Evolutionary conservation across 2,888 invertebrate genomes (phyloP), one percentile per base, ranked within the genome.

Genomic region (Chymomyza procnemis): DNA sequence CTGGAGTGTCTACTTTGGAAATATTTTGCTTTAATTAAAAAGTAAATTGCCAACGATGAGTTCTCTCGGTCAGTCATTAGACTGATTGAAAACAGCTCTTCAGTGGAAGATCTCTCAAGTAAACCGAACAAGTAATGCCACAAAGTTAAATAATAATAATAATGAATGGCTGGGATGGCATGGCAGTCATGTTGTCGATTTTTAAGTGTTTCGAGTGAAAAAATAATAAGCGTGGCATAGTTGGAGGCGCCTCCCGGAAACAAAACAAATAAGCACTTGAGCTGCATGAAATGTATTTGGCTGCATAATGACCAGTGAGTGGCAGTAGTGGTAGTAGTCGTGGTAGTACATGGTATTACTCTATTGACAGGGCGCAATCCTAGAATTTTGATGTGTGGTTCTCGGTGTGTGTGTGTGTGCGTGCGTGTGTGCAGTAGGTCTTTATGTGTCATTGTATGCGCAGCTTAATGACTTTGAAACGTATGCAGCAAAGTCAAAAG

Each of bases 21-120:
- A 52, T 83, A 84, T 83, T 83, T 83, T 83, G 84, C 71, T 83
- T 83, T 85, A 83, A 83, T 83, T 83, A 83, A 83, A 85, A 83
- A 78, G 73, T 79, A 83, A 85, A 81, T 85, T 76, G 74, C 58
- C 57, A 74, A 61, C 65, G 57, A 69, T 46, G n/a, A 1, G 2
- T 26, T 22, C 22, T 22, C 26, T 14, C n/a, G 50, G 8, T 61
- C 70, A 77, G 79, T 83, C 82, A 83, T 85, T 83, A 83, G 76
- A 67, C 76, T 83, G 81, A 85, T 83, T 83, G 79, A 84, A 83
- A 83, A 75, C 26, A 65, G 67, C 63, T 26, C 26, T 61, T 69
- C 69, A 69, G n/a, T n/a, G 67, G 54, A 18, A 6, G 54, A 21
- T 14, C 54, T n/a, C 30, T 41, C 34, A 68, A 74, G 76, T 70